Evolutionary conservation across 2,113 vertebrate genomes (phyloP), one percentile per base, ranked within the genome.

Genomic region (Chlorocebus sabaeus): DNA sequence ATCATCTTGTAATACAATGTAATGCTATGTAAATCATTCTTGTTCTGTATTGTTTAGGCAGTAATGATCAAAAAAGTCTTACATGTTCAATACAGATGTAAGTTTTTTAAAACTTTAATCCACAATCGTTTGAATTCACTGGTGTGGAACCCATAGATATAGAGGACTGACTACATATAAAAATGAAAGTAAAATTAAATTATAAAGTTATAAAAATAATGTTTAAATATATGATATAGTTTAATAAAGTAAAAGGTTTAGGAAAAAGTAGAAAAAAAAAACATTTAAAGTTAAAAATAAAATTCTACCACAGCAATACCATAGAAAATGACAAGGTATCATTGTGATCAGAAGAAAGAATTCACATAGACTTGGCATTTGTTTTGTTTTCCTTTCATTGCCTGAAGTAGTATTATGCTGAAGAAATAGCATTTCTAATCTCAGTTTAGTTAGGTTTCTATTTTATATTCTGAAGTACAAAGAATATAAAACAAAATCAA

Each of bases 401-500:
- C 85, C 48, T 50, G 40, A 89, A 89, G 93, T 5, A 90, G 22
- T 50, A 82, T 95, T 94, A 90, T 92, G 68, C 50, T 95, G 70
- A 96, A 87, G 81, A 96, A 96, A 88, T 92, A 38, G 6, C 61
- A 93, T 80, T 95, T 97, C 67, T 96, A 89, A 92, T 93, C 79
- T 96, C 73, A 61, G 11, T 67, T 93, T 68, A 82, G 48, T 68
- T 91, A 67, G 48, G 35, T 79, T 95, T 67, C 89, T 79, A 50
- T 79, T 92, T 97, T 93, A 73, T 89, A 95, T 95, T 96, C 85
- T 95, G 38, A 93, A 91, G 59, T 76, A 82, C 80, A 85, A 93
- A 86, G 52, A 88, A 95, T 86, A 81, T 67, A 86, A 86, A 86
- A 94, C 73, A 95, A 96, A 97, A 97, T 78, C 96, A 94, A 91